Evolutionary conservation across 2,888 invertebrate genomes (phyloP).

Genomic region (Cryptus armator): DNA sequence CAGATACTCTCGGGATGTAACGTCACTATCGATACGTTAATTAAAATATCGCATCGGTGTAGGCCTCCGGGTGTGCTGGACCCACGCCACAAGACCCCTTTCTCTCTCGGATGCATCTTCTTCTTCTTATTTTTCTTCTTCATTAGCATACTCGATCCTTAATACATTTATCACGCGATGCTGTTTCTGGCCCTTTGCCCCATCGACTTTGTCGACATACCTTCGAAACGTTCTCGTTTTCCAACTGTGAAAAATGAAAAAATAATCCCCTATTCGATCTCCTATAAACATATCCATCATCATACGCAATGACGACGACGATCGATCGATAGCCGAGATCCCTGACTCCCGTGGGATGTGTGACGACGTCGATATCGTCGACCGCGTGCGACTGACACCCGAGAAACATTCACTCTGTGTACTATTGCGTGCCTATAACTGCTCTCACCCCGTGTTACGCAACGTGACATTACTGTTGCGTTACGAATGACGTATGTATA

Average conservation of each 20-base stretch:
- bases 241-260: neutral
- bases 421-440: conserved; percentile 61
- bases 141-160: conserved; percentile 69
- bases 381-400: conserved; percentile 62
- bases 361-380: conserved; percentile 58
- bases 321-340: conserved; percentile 52
- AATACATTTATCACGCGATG: conserved; percentile 46
- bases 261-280: neutral
- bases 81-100: conserved; percentile 46
- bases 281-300: conserved; percentile 20
- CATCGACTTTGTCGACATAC: conserved; percentile 13
- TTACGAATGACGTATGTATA: conserved; percentile 50
- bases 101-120: conserved; percentile 38
- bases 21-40: conserved; percentile 82
- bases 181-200: conserved; percentile 29
- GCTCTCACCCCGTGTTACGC: conserved; percentile 64
- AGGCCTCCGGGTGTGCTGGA: conserved; percentile 73
- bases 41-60: conserved; percentile 82
- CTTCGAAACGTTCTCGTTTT: conserved; percentile 12
- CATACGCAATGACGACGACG: conserved; percentile 34
- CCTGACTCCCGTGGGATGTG: conserved; percentile 62
- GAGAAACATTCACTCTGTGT: conserved; percentile 51
- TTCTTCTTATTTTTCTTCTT: conserved; percentile 51
- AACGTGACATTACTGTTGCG: conserved; percentile 69
- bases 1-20: conserved; percentile 65